phyloP scores from a whole-genome alignment of 2,797 vertebrate species.

The Benthosema pterotum region DNA sequence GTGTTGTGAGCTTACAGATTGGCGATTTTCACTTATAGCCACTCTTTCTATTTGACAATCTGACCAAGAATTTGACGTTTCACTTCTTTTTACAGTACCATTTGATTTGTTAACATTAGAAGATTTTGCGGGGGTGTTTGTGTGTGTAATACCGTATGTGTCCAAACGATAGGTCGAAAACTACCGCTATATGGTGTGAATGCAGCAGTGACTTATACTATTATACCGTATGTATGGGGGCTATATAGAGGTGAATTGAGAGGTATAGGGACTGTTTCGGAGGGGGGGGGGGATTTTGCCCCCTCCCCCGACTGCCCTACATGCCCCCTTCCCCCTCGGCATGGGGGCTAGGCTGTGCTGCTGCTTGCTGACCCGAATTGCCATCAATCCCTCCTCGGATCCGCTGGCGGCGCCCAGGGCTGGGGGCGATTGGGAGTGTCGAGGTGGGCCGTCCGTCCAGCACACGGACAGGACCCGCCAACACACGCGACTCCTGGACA shows the following conservation, averaged over 20 bases:
- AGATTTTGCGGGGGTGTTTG: too few relatives aligned
- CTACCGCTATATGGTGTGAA: constrained; percentile 39
- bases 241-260: neutral
- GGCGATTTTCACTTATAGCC: too few relatives aligned
- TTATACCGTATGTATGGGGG: neutral
- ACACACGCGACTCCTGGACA: constrained; percentile 80
- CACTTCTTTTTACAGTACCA: too few relatives aligned
- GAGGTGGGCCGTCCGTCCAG: constrained; percentile 79
- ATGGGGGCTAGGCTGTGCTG: constrained; percentile 76
- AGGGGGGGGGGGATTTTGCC: too few relatives aligned
- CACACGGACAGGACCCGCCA: constrained; percentile 82
- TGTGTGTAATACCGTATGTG: too few relatives aligned
- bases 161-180: too few relatives aligned
- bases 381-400: constrained; percentile 85
- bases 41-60: too few relatives aligned
- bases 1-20: too few relatives aligned
- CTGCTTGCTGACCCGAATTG: constrained; percentile 79
- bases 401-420: constrained; percentile 78
- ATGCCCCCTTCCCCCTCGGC: too few relatives aligned
- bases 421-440: constrained; percentile 69
- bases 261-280: constrained; percentile 1
- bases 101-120: too few relatives aligned
- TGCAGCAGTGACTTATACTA: constrained; percentile 21
- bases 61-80: too few relatives aligned
- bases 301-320: too few relatives aligned